phyloP scores from a whole-genome alignment of 2,797 vertebrate species.

The Champsocephalus esox region DNA sequence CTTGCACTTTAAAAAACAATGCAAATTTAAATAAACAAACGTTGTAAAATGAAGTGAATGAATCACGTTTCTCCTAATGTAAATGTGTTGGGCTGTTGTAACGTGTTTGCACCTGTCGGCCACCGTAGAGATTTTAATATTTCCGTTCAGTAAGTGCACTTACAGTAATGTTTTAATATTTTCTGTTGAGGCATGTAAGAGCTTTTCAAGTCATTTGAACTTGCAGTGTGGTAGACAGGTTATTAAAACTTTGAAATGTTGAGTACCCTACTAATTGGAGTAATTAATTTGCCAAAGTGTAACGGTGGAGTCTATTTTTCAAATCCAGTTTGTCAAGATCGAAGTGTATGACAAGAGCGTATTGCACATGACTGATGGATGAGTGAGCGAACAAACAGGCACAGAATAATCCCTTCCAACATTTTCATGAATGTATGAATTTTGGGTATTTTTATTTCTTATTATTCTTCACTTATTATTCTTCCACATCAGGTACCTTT shows the following conservation, averaged over 20 bases:
- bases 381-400: constrained; percentile 47
- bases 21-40: too few species aligned
- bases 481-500: constrained; percentile 70
- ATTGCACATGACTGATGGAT: constrained; percentile 45
- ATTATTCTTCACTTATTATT: constrained; percentile 38
- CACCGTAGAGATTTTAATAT: constrained; percentile 17
- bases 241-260: constrained; percentile 68
- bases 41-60: too few species aligned
- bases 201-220: constrained; percentile 64
- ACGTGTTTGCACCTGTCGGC: too few species aligned
- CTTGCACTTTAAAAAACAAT: too few species aligned
- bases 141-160: constrained; percentile 48
- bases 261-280: constrained; percentile 72
- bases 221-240: constrained; percentile 66
- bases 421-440: constrained; percentile 36
- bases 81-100: too few species aligned
- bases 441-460: constrained; percentile 29
- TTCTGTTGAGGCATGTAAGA: constrained; percentile 22
- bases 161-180: constrained; percentile 37
- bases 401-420: constrained; percentile 36
- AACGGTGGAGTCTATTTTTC: constrained; percentile 44
- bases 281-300: constrained; percentile 74
- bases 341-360: constrained; percentile 17
- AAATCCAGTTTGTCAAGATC: constrained; percentile 55
- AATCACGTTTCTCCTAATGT: too few species aligned